Conservation (phyloP, 2,113 vertebrate genomes). For the Gymnocephalus cernua region DNA sequence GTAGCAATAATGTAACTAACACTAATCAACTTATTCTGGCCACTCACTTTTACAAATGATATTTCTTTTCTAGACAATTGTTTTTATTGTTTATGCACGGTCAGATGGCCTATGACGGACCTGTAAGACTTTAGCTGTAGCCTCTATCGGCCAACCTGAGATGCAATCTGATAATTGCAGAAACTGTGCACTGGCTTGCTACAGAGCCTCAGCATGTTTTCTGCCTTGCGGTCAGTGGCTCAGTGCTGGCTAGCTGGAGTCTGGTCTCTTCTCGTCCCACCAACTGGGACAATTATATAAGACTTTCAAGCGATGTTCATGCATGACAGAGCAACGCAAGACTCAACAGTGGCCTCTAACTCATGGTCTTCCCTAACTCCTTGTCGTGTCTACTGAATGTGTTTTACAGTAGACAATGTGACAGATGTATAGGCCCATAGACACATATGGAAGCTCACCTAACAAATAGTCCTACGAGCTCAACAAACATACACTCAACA, state of each 20-base stretch:
- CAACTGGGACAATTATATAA: slow-evolving; percentile 84
- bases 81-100: neutral
- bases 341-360: slow-evolving; percentile 59
- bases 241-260: slow-evolving; percentile 40
- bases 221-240: slow-evolving; percentile 49
- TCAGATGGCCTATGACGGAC: neutral
- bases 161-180: slow-evolving; percentile 43
- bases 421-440: slow-evolving; percentile 43
- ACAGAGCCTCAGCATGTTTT: slow-evolving; percentile 47
- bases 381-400: slow-evolving; percentile 42
- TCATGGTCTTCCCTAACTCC: slow-evolving; percentile 43
- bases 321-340: slow-evolving; percentile 77
- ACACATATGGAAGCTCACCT: slow-evolving; percentile 33
- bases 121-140: neutral
- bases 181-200: slow-evolving; percentile 36
- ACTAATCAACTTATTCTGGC: neutral
- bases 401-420: slow-evolving; percentile 36
- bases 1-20: neutral
- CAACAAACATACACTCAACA: neutral
- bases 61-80: neutral
- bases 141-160: slow-evolving; percentile 14
- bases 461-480: slow-evolving; percentile 10
- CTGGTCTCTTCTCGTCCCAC: slow-evolving; percentile 61
- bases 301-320: slow-evolving; percentile 79
- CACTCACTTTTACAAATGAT: neutral